These are phyloP conservation scores for Anarhynchus alexandrinus DNA, from an alignment of 2,113 vertebrate genomes.

Conservation along the genomic window DNA sequence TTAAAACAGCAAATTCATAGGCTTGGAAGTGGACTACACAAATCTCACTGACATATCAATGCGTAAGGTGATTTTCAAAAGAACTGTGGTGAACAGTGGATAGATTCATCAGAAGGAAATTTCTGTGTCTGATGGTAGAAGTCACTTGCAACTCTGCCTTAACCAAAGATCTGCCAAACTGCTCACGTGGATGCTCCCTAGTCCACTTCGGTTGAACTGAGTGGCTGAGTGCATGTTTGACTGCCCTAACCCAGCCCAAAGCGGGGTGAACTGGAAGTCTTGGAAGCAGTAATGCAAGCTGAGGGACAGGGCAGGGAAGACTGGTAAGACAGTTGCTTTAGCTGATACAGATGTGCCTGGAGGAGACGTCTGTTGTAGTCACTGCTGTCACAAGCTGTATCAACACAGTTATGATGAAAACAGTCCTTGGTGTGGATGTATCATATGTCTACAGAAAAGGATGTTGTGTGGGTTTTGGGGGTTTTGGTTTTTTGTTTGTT, in stretches of 20 bases:
- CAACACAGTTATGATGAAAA: background rate
- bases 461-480: background rate
- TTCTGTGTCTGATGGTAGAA: background rate
- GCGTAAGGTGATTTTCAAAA: background rate
- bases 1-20: background rate
- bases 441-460: background rate
- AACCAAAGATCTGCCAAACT: accelerated
- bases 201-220: background rate
- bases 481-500: background rate
- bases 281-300: background rate
- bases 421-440: background rate
- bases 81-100: background rate
- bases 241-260: background rate
- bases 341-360: background rate
- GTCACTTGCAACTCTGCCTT: background rate
- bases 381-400: background rate
- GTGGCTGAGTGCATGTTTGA: background rate
- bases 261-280: background rate
- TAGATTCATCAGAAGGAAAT: background rate
- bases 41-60: background rate
- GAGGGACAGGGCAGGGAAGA: background rate
- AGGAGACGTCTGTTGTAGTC: background rate
- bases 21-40: background rate
- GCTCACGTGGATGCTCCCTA: background rate
- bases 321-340: background rate